Evolutionary conservation across 1,140 invertebrate genomes (phyloP).

Genomic region (Zelostemma sp.): DNA sequence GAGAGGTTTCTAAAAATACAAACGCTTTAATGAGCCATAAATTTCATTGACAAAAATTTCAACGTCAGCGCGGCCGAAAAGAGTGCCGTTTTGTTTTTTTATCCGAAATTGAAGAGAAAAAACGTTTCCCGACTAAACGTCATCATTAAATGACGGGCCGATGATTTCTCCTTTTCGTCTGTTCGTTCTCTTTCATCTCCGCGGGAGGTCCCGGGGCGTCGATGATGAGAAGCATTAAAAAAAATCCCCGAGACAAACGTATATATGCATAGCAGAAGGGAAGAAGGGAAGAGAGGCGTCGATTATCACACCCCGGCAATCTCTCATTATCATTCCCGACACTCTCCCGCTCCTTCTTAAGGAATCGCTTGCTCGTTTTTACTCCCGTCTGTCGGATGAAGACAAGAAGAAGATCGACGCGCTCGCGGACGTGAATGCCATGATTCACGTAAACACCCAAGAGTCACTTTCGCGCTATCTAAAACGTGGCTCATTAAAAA

Average conservation of each 20-base stretch:
- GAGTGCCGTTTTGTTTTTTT: no score
- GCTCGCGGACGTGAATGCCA: conserved; percentile 2
- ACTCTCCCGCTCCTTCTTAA: conserved; percentile 40
- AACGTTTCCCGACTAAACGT: no score
- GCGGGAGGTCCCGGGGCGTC: conserved; percentile 50
- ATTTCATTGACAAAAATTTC: no score
- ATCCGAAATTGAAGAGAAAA: no score
- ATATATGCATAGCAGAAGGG: conserved; percentile 25
- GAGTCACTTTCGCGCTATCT: conserved; percentile 11
- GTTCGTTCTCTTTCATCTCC: conserved; percentile 30
- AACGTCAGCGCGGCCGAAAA: no score
- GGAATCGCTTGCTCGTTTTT: conserved; percentile 21
- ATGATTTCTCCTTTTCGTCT: conserved; percentile 33
- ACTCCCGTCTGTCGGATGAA: neutral
- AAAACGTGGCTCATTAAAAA: conserved; percentile 7
- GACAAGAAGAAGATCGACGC: conserved; percentile 7
- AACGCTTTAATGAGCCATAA: no score
- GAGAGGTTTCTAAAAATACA: no score
- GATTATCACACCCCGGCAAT: conserved; percentile 54
- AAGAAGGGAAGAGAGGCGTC: conserved; percentile 35
- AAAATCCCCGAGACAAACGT: conserved; percentile 34
- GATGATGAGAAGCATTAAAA: conserved; percentile 44
- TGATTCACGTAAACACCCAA: conserved; percentile 3
- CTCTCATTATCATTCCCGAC: conserved; percentile 59
- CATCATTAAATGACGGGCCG: no score